Evolutionary conservation across 2,113 vertebrate species (phyloP).

Genomic region (human): GRCh38 chr6:161559501-161560000

Average conservation of each 20-base stretch:
- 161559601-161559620: not conserved
- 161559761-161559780: no score
- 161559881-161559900: not conserved
- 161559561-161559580: accelerated
- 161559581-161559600: not conserved
- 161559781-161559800: not conserved
- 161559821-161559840: not conserved
- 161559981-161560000: not conserved
- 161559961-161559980: not conserved
- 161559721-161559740: accelerated
- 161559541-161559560: not conserved
- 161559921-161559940: not conserved
- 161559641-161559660: not conserved
- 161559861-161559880: not conserved
- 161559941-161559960: not conserved
- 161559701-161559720: not conserved
- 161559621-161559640: no score
- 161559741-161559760: not conserved
- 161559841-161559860: not conserved
- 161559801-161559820: not conserved
- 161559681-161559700: not conserved
- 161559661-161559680: not conserved
- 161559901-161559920: not conserved
- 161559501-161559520: no score
- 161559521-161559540: not conserved